A percentile compares a stretch with the other conserved stretches of the same genome.
Conservation (phyloP, 2,797 vertebrate genomes). For the Scyliorhinus canicula region DNA sequence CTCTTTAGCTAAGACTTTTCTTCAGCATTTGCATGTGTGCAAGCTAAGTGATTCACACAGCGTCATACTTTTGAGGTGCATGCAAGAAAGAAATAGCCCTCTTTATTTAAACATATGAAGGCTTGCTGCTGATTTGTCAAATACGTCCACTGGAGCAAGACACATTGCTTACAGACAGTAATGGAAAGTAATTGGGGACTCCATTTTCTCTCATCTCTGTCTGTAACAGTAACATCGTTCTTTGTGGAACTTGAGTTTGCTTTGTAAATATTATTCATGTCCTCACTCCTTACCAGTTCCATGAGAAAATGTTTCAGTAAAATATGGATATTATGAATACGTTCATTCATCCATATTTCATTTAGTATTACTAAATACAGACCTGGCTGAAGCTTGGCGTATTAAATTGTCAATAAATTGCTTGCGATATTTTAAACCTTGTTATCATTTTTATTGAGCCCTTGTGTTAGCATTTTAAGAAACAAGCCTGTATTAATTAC, state of each 20-base stretch:
- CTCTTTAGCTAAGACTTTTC: too few species aligned
- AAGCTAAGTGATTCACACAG: too few species aligned
- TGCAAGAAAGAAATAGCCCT: too few species aligned
- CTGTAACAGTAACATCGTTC: background rate
- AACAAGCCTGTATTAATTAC: slow-evolving; percentile 65
- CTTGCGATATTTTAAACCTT: slow-evolving; percentile 58
- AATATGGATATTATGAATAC: background rate
- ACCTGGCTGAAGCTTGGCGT: slow-evolving; percentile 39
- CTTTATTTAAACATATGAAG: too few species aligned
- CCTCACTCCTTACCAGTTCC: background rate
- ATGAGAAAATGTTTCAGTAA: background rate
- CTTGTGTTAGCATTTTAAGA: slow-evolving; percentile 61
- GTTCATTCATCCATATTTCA: slow-evolving; percentile 30
- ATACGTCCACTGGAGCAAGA: too few species aligned
- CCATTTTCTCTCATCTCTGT: too few species aligned
- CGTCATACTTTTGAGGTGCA: too few species aligned
- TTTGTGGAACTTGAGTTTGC: background rate
- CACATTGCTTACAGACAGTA: too few species aligned
- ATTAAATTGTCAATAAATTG: slow-evolving; percentile 61
- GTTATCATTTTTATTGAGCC: slow-evolving; percentile 69
- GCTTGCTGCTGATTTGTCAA: too few species aligned
- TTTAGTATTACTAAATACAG: background rate
- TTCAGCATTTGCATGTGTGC: too few species aligned
- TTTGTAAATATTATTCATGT: background rate
- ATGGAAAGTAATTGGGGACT: too few species aligned